phyloP scores from a whole-genome alignment of 2,888 invertebrate genomes.

The Nezara viridula region DNA sequence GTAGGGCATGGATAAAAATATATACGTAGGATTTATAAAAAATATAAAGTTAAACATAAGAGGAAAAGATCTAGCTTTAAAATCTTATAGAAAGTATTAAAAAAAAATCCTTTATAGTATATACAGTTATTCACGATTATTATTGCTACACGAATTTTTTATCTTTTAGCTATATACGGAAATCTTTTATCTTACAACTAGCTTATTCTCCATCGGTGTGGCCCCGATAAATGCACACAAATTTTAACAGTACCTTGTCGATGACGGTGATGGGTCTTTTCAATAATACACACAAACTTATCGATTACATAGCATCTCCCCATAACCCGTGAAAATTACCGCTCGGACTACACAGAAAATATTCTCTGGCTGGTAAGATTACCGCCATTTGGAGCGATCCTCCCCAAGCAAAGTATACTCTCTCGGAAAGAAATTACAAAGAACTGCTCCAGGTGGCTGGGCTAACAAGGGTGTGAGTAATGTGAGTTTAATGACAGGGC shows the following conservation, averaged over 20 bases:
- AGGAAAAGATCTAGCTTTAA: no score
- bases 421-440: conserved; percentile 51
- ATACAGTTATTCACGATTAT: not conserved
- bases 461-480: conserved; percentile 49
- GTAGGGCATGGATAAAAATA: no score
- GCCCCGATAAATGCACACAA: not conserved
- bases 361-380: not conserved
- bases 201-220: not conserved
- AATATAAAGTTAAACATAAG: no score
- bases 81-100: no score
- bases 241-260: not conserved
- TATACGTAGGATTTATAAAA: no score
- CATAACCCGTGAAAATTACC: conserved; percentile 4
- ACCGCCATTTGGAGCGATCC: conserved; percentile 35
- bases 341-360: conserved; percentile 5
- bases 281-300: conserved; percentile 15
- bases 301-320: not conserved
- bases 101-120: not conserved
- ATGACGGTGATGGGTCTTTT: not conserved
- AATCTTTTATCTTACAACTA: not conserved
- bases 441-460: conserved; percentile 51
- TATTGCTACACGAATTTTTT: not conserved
- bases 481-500: conserved; percentile 55
- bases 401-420: conserved; percentile 6
- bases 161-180: not conserved